Conservation (phyloP, 2,797 vertebrate genomes). For the Brachyrhaphis roseni region DNA sequence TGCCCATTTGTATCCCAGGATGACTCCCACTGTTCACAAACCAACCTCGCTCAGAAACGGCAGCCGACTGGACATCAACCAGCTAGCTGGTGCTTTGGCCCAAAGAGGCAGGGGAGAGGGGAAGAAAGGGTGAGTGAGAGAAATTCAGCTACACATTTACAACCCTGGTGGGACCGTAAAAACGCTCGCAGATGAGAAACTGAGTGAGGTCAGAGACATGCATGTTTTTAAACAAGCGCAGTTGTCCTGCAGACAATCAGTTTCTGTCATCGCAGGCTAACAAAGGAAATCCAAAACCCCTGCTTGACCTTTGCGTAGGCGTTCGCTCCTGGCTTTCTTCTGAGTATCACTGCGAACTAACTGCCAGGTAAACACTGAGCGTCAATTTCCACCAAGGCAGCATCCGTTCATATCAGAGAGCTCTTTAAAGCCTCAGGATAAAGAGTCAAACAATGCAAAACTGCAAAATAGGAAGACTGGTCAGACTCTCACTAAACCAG, state of each 20-base stretch:
- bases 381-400: slow-evolving; percentile 27
- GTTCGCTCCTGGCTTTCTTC: slow-evolving; percentile 33
- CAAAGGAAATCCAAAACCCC: slow-evolving; percentile 40
- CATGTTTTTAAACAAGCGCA: slow-evolving; percentile 15
- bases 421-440: slow-evolving; percentile 32
- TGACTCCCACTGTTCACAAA: slow-evolving; percentile 65
- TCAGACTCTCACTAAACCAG: not conserved
- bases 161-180: slow-evolving; percentile 41
- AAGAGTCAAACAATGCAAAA: slow-evolving; percentile 28
- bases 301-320: slow-evolving; percentile 48
- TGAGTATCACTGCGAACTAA: slow-evolving; percentile 41
- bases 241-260: slow-evolving; percentile 26
- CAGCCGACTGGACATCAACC: slow-evolving; percentile 70
- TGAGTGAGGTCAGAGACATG: slow-evolving; percentile 21
- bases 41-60: slow-evolving; percentile 65
- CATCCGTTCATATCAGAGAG: slow-evolving; percentile 42
- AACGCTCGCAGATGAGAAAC: slow-evolving; percentile 22
- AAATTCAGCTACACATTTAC: slow-evolving; percentile 60
- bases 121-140: slow-evolving; percentile 34
- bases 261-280: slow-evolving; percentile 26
- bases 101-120: slow-evolving; percentile 30
- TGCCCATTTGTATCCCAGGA: slow-evolving; percentile 43
- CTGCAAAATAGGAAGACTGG: slow-evolving; percentile 14
- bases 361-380: slow-evolving; percentile 49
- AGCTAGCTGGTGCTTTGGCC: slow-evolving; percentile 61